Evolutionary conservation across 2,888 invertebrate species (phyloP), one percentile per base, ranked within the genome.

Genomic region (Griposia aprilina): DNA sequence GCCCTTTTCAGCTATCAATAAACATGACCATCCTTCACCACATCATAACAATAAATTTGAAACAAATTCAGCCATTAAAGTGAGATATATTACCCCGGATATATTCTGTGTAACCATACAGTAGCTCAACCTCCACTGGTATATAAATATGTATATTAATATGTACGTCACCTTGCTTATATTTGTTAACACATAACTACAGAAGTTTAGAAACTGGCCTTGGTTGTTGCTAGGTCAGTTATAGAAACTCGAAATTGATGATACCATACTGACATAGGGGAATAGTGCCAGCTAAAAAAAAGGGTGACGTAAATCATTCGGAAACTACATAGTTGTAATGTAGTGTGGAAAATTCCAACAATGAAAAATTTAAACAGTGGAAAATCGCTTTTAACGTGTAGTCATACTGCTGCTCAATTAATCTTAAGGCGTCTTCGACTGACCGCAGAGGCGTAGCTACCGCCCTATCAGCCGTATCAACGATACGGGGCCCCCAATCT

Each of bases 11-110:
- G 17, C 65, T 69, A 77, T 63, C 26, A 66, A 77, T 57, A 72
- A 63, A 73, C 20, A 41, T 1, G 20, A 45, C 26, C 62, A 59
- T 60, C 79, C 74, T 74, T 75, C 68, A 73, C 65, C 75, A 72
- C 62, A 60, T 62, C 50, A 73, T 77, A 85, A 76, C 78, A 81
- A 65, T 70, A 78, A 68, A 85, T 77, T 59, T 45, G 45, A 68
- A 80, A 85, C 69, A 68, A 71, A 86, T 84, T 76, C 72, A 67
- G 71, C 80, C 76, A 87, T 87, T 85, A 82, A 77, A 41, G 45
- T 15, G 48, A 87, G 69, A 87, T 86, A 81, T 87, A 87, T 82
- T 80, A 76, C 70, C 83, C 82, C 87, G 87, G 85, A 87, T 74
- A 72, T 78, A 41, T 85, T 81, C 62, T 52, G 63, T 78, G 68